Base-by-base conservation (phyloP, 2,888 invertebrate genomes). In the Drosophila phalerata region DNA sequence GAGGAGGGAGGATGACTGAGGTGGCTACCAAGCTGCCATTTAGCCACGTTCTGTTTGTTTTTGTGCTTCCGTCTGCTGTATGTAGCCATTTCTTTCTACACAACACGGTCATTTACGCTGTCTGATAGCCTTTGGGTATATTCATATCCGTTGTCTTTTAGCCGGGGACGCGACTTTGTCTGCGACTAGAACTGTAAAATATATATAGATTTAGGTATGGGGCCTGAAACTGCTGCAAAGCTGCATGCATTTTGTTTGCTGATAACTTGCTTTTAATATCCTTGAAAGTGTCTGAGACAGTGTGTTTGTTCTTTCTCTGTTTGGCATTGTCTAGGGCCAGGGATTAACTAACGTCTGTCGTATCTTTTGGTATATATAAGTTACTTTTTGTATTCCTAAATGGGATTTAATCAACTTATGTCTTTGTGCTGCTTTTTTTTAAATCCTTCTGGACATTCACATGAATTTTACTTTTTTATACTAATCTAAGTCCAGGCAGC, bases 121-220 rank as follows among this genome's bases (percentile, higher is more conserved):
- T 89, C 89, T 88, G 86, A 86, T 83, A 73, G 88, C 90, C 86
- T 78, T 68, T 66, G 85, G 86, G 79, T 77, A 74, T 79, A 80
- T 88, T 86, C 83, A 81, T 88, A 89, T 90, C 83, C 88, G 90
- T 77, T 89, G 90, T 81, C 80, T 86, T 77, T 76, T 51, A 56
- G 60, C 60, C 63, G 77, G 63, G 73, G 77, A 67, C 60, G 69
- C 58, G 60, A 52, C 53, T 57, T 49, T 22, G 28, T 43, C 61
- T 56, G 65, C 40, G 55, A 53, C 51, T 57, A 51, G 48, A 55
- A 43, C 37, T 56, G 37, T n/a, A 43, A 30, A 55, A 22, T 62
- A 37, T 43, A 37, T 43, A 17, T 34, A 34, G 19, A 25, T 17
- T 25, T 9, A n/a, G 37, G 17, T 22, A 11, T 4, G 17, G 47